Base-by-base conservation (phyloP, 2,797 vertebrate species). In the Sebastes paucispinis region DNA sequence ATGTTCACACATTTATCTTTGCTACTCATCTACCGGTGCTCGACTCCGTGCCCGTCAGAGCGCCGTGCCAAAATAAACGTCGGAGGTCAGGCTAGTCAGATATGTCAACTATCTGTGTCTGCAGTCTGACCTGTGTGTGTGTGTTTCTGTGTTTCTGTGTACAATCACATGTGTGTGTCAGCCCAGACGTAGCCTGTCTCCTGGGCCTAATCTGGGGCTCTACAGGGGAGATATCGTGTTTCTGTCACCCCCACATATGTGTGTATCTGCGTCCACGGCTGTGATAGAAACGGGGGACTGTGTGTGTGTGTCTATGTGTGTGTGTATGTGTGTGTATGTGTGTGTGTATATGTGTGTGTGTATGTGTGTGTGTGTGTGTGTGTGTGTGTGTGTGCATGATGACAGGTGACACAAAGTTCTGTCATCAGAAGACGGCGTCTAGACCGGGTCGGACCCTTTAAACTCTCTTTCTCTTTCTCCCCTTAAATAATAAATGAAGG, bases 121-220 rank as follows among this genome's bases (percentile, higher is more conserved):
- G 72, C 70, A 75, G 62, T 63, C 81, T 88, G 87, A 87, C 86
- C 86, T 50, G 25, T 27, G 18, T 72, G 80, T 79, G 36, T 39
- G 34, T 36, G 34, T 36, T 6, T 29, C 6, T 29, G 32, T 32
- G 32, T 36, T 11, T 74, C 14, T 66, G 65, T 80, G 78, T 55
- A 63, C 73, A 69, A 59, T 57, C 6, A 3, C 50, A 20, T 64
- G 76, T 88, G 84, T 81, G 73, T 85, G 82, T 90, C 25, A 25
- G 25, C 62, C 83, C 87, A 89, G 89, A 91, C 82, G 22, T 73
- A 66, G 89, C 80, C 88, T 88, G 90, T 94, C 92, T 93, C 92
- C 86, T 88, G 87, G 89, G 92, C 70, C 81, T 93, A 93, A 94
- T 93, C 92, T 92, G 83, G 83, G 79, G 87, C 84, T 92, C 90